Evolutionary conservation across 2,888 invertebrate species (phyloP), one percentile per base, ranked within the genome.

Genomic region (Tachina fera): DNA sequence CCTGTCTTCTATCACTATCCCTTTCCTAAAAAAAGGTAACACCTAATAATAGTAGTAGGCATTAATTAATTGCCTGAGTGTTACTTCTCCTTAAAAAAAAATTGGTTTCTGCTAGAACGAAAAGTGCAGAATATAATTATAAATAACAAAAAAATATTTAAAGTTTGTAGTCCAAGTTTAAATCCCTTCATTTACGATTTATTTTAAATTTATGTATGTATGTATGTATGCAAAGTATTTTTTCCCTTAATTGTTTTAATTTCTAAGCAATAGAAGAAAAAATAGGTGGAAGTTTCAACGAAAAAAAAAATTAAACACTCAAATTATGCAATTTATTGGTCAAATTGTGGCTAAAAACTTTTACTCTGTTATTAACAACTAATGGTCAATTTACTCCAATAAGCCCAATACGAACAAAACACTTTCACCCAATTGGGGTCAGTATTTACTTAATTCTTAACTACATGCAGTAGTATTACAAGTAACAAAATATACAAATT

Each of bases 321-420:
- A 84, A 84, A 80, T 84, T 80, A 80, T 84, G 71, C 80, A 76
- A 84, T 76, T 72, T 83, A 78, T 83, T 83, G 83, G 77, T 83
- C 67, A 83, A 60, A 83, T 78, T 83, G 78, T 83, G 83, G 72
- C 53, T 72, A 61, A 76, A 77, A 83, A 83, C 71, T 83, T 83
- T 83, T 77, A 49, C 58, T 63, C 45, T 67, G 41, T 60, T 83
- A 83, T 72, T 78, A 83, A 47, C 6, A 31, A 31, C 67, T 77
- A 77, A 83, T 65, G 63, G 22, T 16, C 39, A 61, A 53, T 56
- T 71, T 47, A 63, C 39, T 47, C 16, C 22, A 16, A 43, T 31
- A 53, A 78, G 13, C 9, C 11, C 13, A 13, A 22, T 1, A 53
- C 11, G 19, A 41, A 61, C 47, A 49, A 14, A 49, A 19, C 5